A percentile compares a stretch with the other conserved stretches of the same genome.
Evolutionary conservation across 1,140 invertebrate species (phyloP).

Genomic region (Drosophila burlai): DNA sequence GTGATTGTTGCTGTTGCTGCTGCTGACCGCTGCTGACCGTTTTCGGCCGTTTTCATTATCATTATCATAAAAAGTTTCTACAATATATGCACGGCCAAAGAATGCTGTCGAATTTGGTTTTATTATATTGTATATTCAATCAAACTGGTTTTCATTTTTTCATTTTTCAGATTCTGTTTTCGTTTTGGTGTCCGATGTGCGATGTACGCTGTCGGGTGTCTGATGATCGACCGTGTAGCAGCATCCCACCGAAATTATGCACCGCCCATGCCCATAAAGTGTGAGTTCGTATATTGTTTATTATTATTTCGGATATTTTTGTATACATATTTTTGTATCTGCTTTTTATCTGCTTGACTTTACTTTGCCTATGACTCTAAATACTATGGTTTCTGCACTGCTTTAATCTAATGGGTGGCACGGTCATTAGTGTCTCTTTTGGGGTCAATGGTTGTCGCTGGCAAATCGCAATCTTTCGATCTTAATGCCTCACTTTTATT

Average conservation of each 20-base stretch:
- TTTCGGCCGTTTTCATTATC: slow-evolving; percentile 61
- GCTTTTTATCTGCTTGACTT: background rate
- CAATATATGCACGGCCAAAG: slow-evolving; percentile 71
- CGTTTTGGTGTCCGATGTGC: slow-evolving; percentile 21
- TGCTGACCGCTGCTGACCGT: slow-evolving; percentile 40
- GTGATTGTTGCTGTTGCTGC: slow-evolving; percentile 15
- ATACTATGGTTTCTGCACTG: slow-evolving; percentile 37
- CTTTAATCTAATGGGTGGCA: slow-evolving; percentile 39
- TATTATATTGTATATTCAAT: slow-evolving; percentile 66
- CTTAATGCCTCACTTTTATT: slow-evolving; percentile 30
- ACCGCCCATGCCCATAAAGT: slow-evolving; percentile 41
- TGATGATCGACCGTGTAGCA: slow-evolving; percentile 38
- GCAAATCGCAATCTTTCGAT: slow-evolving; percentile 22
- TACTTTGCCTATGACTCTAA: slow-evolving; percentile 18
- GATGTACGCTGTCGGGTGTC: slow-evolving; percentile 19
- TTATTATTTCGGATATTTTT: slow-evolving; percentile 21
- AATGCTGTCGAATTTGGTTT: slow-evolving; percentile 75
- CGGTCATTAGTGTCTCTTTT: slow-evolving; percentile 19
- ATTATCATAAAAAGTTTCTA: slow-evolving; percentile 73
- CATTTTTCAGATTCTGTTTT: slow-evolving; percentile 51
- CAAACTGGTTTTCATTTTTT: slow-evolving; percentile 67
- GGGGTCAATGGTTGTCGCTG: slow-evolving; percentile 29
- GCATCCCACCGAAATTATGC: slow-evolving; percentile 62
- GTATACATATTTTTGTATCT: background rate
- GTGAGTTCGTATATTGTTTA: slow-evolving; percentile 30